Conservation (phyloP, 2,888 invertebrate genomes). For the Halocaridina rubra region DNA sequence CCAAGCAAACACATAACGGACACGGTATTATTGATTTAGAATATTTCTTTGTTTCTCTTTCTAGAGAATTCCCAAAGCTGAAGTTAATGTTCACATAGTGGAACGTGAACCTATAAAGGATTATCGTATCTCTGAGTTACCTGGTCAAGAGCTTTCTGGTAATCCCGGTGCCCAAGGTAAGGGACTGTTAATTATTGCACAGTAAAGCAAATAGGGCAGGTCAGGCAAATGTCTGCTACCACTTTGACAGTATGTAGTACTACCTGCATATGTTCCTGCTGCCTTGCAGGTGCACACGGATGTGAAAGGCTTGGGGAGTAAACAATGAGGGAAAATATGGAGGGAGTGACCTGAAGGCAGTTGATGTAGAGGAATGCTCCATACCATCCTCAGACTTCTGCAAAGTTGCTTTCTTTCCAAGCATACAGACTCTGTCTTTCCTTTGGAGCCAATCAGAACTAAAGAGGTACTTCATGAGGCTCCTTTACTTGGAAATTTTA, state of each 20-base stretch:
- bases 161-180: constrained; percentile 20
- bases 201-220: not conserved
- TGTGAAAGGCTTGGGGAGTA: too few species aligned
- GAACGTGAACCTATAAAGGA: constrained; percentile 19
- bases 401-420: not conserved
- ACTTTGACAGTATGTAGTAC: too few species aligned
- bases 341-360: too few species aligned
- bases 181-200: not conserved
- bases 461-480: not conserved
- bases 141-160: constrained; percentile 19
- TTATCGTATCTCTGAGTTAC: constrained; percentile 13
- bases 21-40: not conserved
- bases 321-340: too few species aligned
- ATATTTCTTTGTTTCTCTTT: not conserved
- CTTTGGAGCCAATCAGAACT: not conserved
- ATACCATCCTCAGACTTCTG: not conserved
- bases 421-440: too few species aligned
- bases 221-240: too few species aligned
- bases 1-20: too few species aligned
- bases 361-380: too few species aligned
- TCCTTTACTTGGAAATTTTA: not conserved
- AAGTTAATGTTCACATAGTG: not conserved
- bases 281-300: too few species aligned
- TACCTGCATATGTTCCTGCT: too few species aligned
- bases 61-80: not conserved